Evolutionary conservation across 2,113 vertebrate species (phyloP), one percentile per base, ranked within the genome.

Genomic region (Plotosus lineatus): DNA sequence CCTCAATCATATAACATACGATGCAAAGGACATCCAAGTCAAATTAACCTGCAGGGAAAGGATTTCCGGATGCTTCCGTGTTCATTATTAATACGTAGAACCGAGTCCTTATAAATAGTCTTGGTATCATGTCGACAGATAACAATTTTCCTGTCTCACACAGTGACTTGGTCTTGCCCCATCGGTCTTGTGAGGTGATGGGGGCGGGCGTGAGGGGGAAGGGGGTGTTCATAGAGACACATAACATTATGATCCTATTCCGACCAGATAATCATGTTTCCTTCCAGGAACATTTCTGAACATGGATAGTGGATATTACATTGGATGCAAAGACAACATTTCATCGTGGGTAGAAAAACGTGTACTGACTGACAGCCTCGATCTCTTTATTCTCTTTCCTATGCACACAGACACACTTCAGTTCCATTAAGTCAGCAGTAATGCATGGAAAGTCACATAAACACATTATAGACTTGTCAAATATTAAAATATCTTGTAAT

Each of bases 101-200:
- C 17, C 65, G 14, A 51, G 63, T 63, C 73, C 33, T 40, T 23
- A 42, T 56, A 56, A 56, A 21, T 40, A 75, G 65, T 69, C 40
- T 26, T 56, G 51, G 75, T 63, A 63, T 77, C 42, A 28, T 48
- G n/a, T 58, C 11, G 55, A 66, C 76, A 66, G 46, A 66, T 68
- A 26, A 66, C 61, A 40, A 61, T 65, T 58, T 46, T 68, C 6
- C 63, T 7, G n/a, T 48, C 63, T 40, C 61, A 78, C 23, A 10
- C 31, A 78, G 68, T 1, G 65, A 89, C 87, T 89, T 86, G 83
- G 85, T 89, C 88, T 89, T 87, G 84, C 86, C 80, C 88, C 73
- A 65, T 87, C 82, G 87, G 76, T 56, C 80, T 85, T 56, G 86
- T 87, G 87, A 90, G 73, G 81, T 88, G 87, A 88, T 88, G 88